These are phyloP conservation scores for Chromoteleia sp. DNA, from an alignment of 2,888 invertebrate species.

Conservation along the genomic window DNA sequence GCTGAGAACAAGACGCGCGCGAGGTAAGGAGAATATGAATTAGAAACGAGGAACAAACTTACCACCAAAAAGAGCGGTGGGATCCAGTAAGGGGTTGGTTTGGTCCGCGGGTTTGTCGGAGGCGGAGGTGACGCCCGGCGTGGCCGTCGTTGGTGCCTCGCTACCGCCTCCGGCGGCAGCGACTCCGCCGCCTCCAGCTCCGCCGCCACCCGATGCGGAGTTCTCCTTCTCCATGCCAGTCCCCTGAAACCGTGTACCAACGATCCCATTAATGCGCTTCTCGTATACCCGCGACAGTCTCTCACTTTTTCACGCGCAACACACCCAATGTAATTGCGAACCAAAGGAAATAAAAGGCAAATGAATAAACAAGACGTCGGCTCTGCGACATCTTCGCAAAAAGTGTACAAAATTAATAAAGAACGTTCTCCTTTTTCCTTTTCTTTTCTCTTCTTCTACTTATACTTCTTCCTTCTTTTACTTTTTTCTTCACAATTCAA, in stretches of 20 bases:
- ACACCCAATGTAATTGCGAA: constrained; percentile 22
- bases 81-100: constrained; percentile 90
- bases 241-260: constrained; percentile 76
- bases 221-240: constrained; percentile 93
- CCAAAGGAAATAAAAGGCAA: constrained; percentile 8
- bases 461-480: too few species aligned
- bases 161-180: constrained; percentile 85
- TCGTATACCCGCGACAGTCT: constrained; percentile 25
- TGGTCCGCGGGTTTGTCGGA: constrained; percentile 87
- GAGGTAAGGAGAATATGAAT: neutral
- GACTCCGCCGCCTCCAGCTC: constrained; percentile 87
- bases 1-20: too few species aligned
- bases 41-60: constrained; percentile 76
- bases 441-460: too few species aligned
- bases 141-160: constrained; percentile 85
- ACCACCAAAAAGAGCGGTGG: constrained; percentile 91
- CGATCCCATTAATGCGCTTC: constrained; percentile 60
- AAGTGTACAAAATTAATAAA: too few species aligned
- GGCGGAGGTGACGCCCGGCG: constrained; percentile 86
- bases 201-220: constrained; percentile 86
- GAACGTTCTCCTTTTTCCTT: too few species aligned
- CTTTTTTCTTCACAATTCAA: too few species aligned
- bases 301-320: constrained; percentile 24
- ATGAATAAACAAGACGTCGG: constrained; percentile 3
- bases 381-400: neutral